Conservation (phyloP, 2,888 invertebrate genomes). For the Entomobrya proxima region DNA sequence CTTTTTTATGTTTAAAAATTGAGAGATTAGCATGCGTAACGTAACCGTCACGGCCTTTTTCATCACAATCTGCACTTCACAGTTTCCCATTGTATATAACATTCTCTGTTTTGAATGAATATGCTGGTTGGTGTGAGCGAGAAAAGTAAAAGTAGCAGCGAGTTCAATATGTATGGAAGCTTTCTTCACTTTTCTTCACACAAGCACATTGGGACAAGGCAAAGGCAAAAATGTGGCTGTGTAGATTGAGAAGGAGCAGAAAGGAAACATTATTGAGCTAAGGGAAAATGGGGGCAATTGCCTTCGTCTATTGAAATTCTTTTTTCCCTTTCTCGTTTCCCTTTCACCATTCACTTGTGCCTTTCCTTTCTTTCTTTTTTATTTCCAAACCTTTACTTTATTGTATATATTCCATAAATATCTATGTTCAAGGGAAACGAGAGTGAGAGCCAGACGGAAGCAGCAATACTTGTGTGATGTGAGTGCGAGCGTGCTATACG, state of each 20-base stretch:
- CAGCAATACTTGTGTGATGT: not conserved
- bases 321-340: slow-evolving; percentile 34
- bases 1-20: slow-evolving; percentile 36
- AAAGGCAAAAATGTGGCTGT: not conserved
- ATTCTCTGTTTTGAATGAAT: slow-evolving; percentile 8
- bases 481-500: not conserved
- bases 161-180: not conserved
- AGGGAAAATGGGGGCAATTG: slow-evolving; percentile 56
- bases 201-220: not conserved
- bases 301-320: slow-evolving; percentile 60
- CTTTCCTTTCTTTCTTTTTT: slow-evolving; percentile 29
- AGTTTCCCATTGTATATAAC: slow-evolving; percentile 36
- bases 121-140: not conserved
- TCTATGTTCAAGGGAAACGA: not conserved
- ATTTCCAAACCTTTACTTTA: slow-evolving; percentile 23
- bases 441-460: not conserved
- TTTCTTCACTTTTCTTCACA: slow-evolving; percentile 29
- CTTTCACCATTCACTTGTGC: slow-evolving; percentile 22
- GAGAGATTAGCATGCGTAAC: slow-evolving; percentile 64
- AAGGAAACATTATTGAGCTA: slow-evolving; percentile 36
- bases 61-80: slow-evolving; percentile 51
- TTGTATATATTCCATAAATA: not conserved
- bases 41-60: slow-evolving; percentile 56
- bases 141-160: not conserved
- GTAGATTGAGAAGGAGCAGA: not conserved